A percentile compares a stretch with the other conserved stretches of the same genome.
phyloP scores from a whole-genome alignment of 1,140 invertebrate genomes.

The Drosophila dunni region DNA sequence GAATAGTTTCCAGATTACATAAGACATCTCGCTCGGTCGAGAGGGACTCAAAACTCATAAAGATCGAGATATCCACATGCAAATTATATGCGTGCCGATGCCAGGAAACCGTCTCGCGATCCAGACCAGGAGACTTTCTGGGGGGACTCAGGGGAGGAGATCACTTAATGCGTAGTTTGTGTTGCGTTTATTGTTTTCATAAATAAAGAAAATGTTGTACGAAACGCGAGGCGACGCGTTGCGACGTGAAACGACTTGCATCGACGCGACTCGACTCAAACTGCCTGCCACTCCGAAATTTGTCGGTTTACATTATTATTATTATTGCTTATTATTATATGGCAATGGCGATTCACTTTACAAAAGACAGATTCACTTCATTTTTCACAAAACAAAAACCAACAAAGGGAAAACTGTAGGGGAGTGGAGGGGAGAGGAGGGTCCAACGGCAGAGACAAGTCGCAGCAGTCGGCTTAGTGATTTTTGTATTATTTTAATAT shows the following conservation, averaged over 20 bases:
- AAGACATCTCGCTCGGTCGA: conserved; percentile 64
- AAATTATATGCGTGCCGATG: conserved; percentile 76
- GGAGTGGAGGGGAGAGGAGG: neutral
- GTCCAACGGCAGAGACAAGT: conserved; percentile 19
- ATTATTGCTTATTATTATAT: conserved; percentile 57
- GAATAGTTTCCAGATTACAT: conserved; percentile 84
- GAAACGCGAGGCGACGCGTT: conserved; percentile 9
- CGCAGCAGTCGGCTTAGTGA: conserved; percentile 45
- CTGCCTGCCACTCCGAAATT: conserved; percentile 58
- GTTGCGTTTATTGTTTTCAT: conserved; percentile 82
- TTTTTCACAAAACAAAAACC: conserved; percentile 67
- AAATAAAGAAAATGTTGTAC: conserved; percentile 65
- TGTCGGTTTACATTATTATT: conserved; percentile 76
- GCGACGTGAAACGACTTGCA: conserved; percentile 3
- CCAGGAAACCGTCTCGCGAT: conserved; percentile 66
- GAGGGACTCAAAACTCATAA: conserved; percentile 43
- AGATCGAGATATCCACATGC: conserved; percentile 74
- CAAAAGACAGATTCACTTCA: conserved; percentile 78
- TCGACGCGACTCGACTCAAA: conserved; percentile 13
- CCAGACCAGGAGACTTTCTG: neutral
- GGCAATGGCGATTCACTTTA: conserved; percentile 66
- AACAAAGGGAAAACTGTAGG: conserved; percentile 43
- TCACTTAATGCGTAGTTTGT: conserved; percentile 73
- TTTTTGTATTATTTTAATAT: conserved; percentile 83
- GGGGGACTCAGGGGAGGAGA: neutral